A percentile compares a stretch with the other conserved stretches of the same genome.
phyloP scores from a whole-genome alignment of 1,140 invertebrate species.

The Caerostris darwini region DNA sequence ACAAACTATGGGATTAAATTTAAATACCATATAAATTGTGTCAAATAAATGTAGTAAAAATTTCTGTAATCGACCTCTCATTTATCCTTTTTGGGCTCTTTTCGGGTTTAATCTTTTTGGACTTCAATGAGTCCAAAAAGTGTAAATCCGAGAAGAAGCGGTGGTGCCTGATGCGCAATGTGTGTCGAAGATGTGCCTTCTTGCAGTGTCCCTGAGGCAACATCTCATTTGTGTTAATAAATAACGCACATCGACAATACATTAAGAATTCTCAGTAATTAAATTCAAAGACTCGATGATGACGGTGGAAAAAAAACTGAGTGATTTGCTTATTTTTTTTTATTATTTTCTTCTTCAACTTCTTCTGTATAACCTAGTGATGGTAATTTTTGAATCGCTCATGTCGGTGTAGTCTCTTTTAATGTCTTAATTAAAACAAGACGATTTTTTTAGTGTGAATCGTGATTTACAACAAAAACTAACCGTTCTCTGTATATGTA shows the following conservation, averaged over 20 bases:
- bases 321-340: not conserved
- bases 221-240: slow-evolving; percentile 71
- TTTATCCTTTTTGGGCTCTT: too few species aligned
- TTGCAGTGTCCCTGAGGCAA: not conserved
- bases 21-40: too few species aligned
- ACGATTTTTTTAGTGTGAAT: not conserved
- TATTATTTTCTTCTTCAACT: not conserved
- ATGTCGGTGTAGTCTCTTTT: too few species aligned
- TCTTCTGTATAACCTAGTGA: not conserved
- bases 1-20: too few species aligned
- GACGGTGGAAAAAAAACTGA: not conserved
- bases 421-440: slow-evolving; percentile 23
- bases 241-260: slow-evolving; percentile 58
- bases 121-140: too few species aligned
- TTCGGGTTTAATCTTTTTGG: too few species aligned
- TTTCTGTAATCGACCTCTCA: too few species aligned
- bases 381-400: slow-evolving; percentile 42
- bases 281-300: slow-evolving; percentile 64
- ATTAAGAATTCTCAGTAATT: slow-evolving; percentile 69
- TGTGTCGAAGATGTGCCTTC: not conserved
- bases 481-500: too few species aligned
- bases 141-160: too few species aligned
- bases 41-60: too few species aligned
- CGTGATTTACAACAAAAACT: not conserved
- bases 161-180: slow-evolving; percentile 13